Conservation (phyloP, 2,113 vertebrate genomes). For the Oryzias curvinotus region DNA sequence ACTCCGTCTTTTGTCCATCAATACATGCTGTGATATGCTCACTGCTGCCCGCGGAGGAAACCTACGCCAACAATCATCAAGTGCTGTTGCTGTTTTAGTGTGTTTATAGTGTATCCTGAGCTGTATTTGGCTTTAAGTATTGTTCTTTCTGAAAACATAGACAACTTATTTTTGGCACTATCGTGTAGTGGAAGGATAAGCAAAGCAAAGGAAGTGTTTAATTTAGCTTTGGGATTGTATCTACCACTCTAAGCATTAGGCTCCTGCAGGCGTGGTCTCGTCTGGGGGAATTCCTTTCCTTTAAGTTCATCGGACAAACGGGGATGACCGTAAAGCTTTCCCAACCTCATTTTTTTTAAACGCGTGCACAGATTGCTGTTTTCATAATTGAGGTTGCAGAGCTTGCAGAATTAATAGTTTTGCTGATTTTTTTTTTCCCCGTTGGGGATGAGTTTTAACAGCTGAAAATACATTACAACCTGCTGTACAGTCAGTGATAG, state of each 20-base stretch:
- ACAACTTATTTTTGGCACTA: constrained; percentile 52
- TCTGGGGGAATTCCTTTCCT: constrained; percentile 70
- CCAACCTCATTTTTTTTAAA: constrained; percentile 14
- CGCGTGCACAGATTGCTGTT: constrained; percentile 8
- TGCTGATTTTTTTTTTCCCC: not conserved
- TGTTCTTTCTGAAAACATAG: constrained; percentile 36
- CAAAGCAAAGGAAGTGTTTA: constrained; percentile 64
- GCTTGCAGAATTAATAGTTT: constrained; percentile 1
- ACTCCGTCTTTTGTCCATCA: too few relatives aligned
- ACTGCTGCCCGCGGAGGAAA: not conserved
- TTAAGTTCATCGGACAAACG: constrained; percentile 36
- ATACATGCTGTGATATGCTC: too few relatives aligned
- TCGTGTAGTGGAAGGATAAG: constrained; percentile 50
- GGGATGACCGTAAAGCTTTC: constrained; percentile 20
- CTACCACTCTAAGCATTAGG: constrained; percentile 33
- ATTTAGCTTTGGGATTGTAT: constrained; percentile 67
- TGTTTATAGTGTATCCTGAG: constrained; percentile 23
- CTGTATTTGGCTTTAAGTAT: constrained; percentile 30
- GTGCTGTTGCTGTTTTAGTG: constrained; percentile 30
- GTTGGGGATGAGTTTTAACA: constrained; percentile 30
- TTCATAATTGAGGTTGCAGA: not conserved
- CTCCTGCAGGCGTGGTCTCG: constrained; percentile 65
- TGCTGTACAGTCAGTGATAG: constrained; percentile 22
- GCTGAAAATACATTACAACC: constrained; percentile 13
- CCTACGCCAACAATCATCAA: not conserved